Base-by-base conservation (phyloP, 2,797 vertebrate genomes). In the Pangasius djambal region DNA sequence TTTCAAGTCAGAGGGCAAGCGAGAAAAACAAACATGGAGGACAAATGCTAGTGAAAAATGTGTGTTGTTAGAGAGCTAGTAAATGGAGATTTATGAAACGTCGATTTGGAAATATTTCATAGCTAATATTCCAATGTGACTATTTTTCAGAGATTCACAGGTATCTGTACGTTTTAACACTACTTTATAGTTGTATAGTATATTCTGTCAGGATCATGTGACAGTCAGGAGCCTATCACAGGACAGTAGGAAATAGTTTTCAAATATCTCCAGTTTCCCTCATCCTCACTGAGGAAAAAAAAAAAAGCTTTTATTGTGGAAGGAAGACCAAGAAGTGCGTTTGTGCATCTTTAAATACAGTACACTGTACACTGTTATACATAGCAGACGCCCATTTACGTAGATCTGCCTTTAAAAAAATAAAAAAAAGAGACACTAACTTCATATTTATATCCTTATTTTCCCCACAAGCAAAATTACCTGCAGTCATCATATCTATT, bases 401-500 rank as follows among this genome's bases (percentile, higher is more conserved):
- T 15, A 63, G 83, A 87, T 52, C 48, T 72, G n/a, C 79, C 22
- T 87, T 72, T 31, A 25, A 83, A 61, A 34, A 28, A 16, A 15
- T 4, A 48, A 10, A 44, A 48, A 75, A 70, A 31, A 81, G 4
- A 81, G 85, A 93, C 57, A 77, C 93, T 92, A 93, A 90, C 87
- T 87, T 85, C 65, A 70, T 90, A 90, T 86, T 87, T 85, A 86
- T 86, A 87, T 88, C 70, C 18, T 81, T 77, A 85, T 89, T 91
- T 94, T 94, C 92, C 91, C 94, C 74, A 86, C 90, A 92, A 94
- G 94, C 94, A 82, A 89, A 95, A 94, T 95, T 92, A 70, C 88
- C 94, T 95, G 94, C 94, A 94, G 94, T 94, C 94, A 94, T 92
- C 92, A 92, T 78, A 81, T 94, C 93, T 97, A 96, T 96, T 96